These are phyloP conservation scores for Diloba caeruleocephala DNA, from an alignment of 2,888 invertebrate genomes.

Conservation along the genomic window DNA sequence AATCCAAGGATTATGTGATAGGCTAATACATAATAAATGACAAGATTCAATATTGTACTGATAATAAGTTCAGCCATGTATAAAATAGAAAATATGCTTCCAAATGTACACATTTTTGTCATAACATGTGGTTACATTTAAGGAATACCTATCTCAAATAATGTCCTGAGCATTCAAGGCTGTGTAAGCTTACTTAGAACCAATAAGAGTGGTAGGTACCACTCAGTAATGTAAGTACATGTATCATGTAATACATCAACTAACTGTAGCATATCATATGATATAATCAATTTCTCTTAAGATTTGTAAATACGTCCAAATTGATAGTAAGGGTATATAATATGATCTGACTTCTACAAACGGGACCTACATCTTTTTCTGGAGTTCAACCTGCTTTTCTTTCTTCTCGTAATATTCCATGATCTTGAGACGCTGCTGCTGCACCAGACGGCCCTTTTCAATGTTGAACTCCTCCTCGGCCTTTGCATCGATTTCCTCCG, in stretches of 20 bases:
- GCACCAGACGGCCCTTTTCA: conserved; percentile 99
- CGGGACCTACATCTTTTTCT: conserved; percentile 97
- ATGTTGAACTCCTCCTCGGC: conserved; percentile 99
- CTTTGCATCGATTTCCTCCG: conserved; percentile 99
- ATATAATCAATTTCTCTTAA: too few species aligned
- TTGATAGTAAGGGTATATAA: neutral
- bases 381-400: conserved; percentile 99
- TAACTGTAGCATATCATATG: neutral
- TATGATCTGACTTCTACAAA: conserved; percentile 3
- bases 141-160: neutral
- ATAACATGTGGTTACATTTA: conserved; percentile 6
- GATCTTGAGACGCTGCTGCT: conserved; percentile 99
- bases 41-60: neutral
- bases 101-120: neutral
- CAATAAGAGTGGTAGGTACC: neutral
- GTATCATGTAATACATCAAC: neutral
- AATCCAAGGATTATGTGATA: neutral
- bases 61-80: neutral
- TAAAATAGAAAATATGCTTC: neutral
- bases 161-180: conserved; percentile 16
- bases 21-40: neutral
- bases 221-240: neutral
- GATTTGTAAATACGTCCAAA: too few species aligned
- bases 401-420: conserved; percentile 99
- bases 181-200: conserved; percentile 1